Conservation (phyloP, 2,888 invertebrate genomes). For the Microdon myrmicae region DNA sequence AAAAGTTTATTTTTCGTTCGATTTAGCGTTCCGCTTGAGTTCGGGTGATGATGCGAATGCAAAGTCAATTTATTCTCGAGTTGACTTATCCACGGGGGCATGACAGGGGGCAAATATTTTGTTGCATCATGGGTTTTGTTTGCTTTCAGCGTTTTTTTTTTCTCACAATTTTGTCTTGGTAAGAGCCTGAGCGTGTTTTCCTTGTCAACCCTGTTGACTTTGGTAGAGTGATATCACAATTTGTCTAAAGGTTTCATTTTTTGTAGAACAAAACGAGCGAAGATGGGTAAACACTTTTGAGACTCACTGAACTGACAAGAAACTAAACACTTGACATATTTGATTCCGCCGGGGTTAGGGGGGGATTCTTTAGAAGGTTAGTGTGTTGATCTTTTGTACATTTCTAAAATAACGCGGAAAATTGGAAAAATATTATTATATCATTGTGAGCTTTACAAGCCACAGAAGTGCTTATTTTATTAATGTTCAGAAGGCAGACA, state of each 20-base stretch:
- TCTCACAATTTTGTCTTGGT: constrained; percentile 1
- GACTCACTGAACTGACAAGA: constrained; percentile 26
- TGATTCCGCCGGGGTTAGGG: too few relatives aligned
- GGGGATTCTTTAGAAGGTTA: too few relatives aligned
- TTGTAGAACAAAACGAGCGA: constrained; percentile 23
- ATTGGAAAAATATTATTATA: too few relatives aligned
- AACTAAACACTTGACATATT: constrained; percentile 30
- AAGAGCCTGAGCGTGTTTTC: constrained; percentile 12
- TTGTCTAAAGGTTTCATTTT: constrained; percentile 45
- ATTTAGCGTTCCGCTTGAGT: constrained; percentile 50
- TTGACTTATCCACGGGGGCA: constrained; percentile 43
- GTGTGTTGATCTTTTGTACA: too few relatives aligned
- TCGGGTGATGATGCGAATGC: constrained; percentile 51
- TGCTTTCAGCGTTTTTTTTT: background rate
- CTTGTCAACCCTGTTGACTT: constrained; percentile 31
- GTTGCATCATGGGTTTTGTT: constrained; percentile 7
- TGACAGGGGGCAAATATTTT: constrained; percentile 37
- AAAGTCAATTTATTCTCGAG: constrained; percentile 50
- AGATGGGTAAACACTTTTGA: constrained; percentile 3
- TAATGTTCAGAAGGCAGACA: too few relatives aligned
- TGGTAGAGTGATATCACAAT: constrained; percentile 47
- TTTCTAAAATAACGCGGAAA: too few relatives aligned
- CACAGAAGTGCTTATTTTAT: too few relatives aligned
- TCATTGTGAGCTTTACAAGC: too few relatives aligned
- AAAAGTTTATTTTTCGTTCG: constrained; percentile 51